A percentile compares a stretch with the other conserved stretches of the same genome.
These are phyloP conservation scores for Argyrosomus regius DNA, from an alignment of 2,797 vertebrate species.

Conservation along the genomic window DNA sequence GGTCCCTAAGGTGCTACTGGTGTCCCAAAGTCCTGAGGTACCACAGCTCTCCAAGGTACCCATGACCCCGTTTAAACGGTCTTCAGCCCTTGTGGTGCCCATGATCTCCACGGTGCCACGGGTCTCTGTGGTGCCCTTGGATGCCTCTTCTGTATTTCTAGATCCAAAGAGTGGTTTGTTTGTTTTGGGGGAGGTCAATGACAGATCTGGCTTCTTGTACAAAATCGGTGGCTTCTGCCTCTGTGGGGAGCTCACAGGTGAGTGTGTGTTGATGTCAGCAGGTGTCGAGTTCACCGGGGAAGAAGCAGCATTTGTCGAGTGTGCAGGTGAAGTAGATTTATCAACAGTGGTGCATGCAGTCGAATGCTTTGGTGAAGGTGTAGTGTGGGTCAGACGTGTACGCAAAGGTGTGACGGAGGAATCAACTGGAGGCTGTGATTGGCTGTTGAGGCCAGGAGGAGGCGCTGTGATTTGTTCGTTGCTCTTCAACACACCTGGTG, in stretches of 20 bases:
- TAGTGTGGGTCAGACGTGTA: background rate
- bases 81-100: background rate
- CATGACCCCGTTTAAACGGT: background rate
- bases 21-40: background rate
- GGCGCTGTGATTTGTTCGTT: background rate
- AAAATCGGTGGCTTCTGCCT: conserved; percentile 87
- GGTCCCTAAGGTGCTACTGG: background rate
- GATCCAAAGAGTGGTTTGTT: conserved; percentile 61
- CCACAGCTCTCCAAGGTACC: background rate
- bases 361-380: background rate
- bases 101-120: background rate
- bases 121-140: background rate
- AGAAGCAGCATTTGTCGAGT: background rate
- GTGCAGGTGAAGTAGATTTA: background rate
- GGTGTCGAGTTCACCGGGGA: background rate
- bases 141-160: conserved; percentile 34
- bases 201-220: conserved; percentile 89
- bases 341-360: background rate
- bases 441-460: background rate
- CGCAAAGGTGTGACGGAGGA: background rate
- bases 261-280: conserved; percentile 26
- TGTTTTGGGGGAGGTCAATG: conserved; percentile 80
- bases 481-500: background rate
- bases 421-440: conserved; percentile 12
- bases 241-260: conserved; percentile 60